phyloP scores from a whole-genome alignment of 2,797 vertebrate species.

The Danio jaintianensis region DNA sequence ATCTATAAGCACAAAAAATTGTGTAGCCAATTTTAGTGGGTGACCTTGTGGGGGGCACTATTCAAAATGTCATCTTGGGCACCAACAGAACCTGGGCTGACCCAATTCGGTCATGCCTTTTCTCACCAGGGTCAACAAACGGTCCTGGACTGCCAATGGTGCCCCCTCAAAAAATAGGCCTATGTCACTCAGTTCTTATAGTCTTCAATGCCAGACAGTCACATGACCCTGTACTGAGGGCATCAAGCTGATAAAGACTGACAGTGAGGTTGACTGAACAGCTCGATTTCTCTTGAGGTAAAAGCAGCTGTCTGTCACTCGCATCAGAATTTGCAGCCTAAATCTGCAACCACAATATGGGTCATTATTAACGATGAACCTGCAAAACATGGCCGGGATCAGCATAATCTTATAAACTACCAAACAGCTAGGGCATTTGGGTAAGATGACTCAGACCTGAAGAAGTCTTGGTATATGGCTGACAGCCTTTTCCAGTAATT shows the following conservation, averaged over 20 bases:
- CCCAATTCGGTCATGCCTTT: background rate
- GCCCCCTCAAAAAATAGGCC: background rate
- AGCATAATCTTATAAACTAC: background rate
- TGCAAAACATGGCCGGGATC: background rate
- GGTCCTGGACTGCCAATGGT: background rate
- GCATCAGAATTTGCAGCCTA: background rate
- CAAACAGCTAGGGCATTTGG: background rate
- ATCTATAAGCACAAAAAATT: too few species aligned
- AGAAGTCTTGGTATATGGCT: slow-evolving; percentile 2
- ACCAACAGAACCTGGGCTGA: too few species aligned
- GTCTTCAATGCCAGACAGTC: background rate
- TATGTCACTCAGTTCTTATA: slow-evolving; percentile 5
- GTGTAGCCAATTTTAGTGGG: too few species aligned
- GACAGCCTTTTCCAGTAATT: slow-evolving; percentile 15
- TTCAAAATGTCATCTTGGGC: too few species aligned
- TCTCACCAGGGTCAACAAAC: background rate
- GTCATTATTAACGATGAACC: background rate
- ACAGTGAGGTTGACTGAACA: slow-evolving; percentile 24
- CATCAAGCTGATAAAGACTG: slow-evolving; percentile 26
- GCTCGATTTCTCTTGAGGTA: background rate
- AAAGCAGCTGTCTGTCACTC: background rate
- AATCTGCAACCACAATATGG: background rate
- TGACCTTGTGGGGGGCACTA: too few species aligned
- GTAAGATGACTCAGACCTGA: background rate
- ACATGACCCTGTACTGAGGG: background rate